Evolutionary conservation across 2,113 vertebrate species (phyloP).

Genomic region (Aplodontia rufa): DNA sequence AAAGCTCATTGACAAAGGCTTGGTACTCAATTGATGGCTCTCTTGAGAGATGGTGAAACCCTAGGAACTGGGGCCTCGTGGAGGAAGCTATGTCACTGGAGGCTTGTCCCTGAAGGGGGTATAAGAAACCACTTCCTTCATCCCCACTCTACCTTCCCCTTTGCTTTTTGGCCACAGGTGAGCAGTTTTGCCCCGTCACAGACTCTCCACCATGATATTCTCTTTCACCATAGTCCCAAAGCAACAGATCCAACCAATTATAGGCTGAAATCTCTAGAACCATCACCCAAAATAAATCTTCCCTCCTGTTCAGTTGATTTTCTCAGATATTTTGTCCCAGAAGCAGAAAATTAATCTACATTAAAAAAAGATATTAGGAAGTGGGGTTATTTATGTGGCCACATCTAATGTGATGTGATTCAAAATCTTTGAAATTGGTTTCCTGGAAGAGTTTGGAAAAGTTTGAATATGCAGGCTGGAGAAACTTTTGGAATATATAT

Average conservation of each 20-base stretch:
- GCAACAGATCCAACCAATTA: neutral
- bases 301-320: neutral
- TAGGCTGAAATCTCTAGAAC: too few relatives aligned
- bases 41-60: neutral
- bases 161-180: neutral
- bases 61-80: neutral
- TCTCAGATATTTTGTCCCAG: neutral
- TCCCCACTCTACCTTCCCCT: neutral
- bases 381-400: neutral
- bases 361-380: neutral
- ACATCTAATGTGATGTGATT: neutral
- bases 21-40: too few relatives aligned
- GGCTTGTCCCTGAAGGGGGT: neutral
- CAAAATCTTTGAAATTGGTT: neutral
- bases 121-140: neutral
- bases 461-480: neutral
- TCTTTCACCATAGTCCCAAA: neutral
- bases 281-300: neutral
- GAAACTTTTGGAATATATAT: neutral
- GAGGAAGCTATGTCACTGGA: neutral
- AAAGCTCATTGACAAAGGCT: neutral
- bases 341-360: neutral
- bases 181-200: neutral
- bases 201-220: neutral
- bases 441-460: neutral